Evolutionary conservation across 2,113 vertebrate genomes (phyloP).

Genomic region (Xiphophorus hellerii): DNA sequence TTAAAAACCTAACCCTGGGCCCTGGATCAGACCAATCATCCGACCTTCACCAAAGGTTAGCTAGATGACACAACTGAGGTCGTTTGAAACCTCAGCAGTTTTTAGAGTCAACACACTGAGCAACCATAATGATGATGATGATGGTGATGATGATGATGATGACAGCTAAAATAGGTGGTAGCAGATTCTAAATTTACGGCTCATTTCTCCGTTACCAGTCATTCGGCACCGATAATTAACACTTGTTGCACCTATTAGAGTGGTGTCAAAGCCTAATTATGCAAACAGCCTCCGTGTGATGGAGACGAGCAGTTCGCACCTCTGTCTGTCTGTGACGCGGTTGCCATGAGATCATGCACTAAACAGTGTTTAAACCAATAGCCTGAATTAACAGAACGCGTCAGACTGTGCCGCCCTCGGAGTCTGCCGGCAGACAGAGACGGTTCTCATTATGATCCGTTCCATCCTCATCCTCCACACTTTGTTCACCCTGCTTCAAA

Average conservation of each 20-base stretch:
- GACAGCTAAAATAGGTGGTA: background rate
- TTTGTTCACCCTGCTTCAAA: slow-evolving; percentile 17
- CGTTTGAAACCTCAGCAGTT: background rate
- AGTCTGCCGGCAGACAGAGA: background rate
- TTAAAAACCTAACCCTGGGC: background rate
- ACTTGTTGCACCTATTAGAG: background rate
- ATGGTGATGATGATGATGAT: background rate
- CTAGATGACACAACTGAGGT: background rate
- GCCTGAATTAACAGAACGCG: background rate
- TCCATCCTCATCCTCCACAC: slow-evolving; percentile 40
- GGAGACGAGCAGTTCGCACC: slow-evolving; percentile 45
- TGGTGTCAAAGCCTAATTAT: slow-evolving; percentile 14
- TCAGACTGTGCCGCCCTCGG: background rate
- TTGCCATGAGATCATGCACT: background rate
- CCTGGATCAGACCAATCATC: too few relatives aligned
- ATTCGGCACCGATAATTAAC: background rate
- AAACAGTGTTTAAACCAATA: slow-evolving; percentile 13
- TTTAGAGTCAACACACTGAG: background rate
- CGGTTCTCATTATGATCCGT: slow-evolving; percentile 23
- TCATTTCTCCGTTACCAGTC: background rate
- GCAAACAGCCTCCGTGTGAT: slow-evolving; percentile 31
- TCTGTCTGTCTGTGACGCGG: slow-evolving; percentile 21
- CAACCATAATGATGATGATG: too few relatives aligned
- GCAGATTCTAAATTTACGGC: background rate
- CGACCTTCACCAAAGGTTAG: background rate